phyloP scores from a whole-genome alignment of 2,797 vertebrate genomes.

The Sphaeramia orbicularis region DNA sequence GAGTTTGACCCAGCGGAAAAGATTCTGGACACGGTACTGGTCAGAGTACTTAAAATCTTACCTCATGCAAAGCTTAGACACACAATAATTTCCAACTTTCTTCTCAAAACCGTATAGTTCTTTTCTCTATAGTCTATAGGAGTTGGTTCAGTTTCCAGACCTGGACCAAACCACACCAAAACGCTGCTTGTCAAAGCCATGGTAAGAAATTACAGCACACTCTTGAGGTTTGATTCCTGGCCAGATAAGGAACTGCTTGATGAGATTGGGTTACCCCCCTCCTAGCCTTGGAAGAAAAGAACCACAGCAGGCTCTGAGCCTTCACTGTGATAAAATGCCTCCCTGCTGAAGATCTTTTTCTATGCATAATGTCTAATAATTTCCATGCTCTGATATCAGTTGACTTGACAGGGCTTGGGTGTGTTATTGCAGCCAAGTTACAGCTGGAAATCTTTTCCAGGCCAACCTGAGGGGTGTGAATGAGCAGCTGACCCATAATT shows the following conservation, averaged over 20 bases:
- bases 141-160: conserved; percentile 23
- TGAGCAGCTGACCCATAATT: conserved; percentile 70
- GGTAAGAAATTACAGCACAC: conserved; percentile 61
- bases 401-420: conserved; percentile 61
- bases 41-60: conserved; percentile 48
- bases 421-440: conserved; percentile 66
- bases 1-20: conserved; percentile 36
- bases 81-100: conserved; percentile 35
- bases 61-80: conserved; percentile 48
- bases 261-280: conserved; percentile 58
- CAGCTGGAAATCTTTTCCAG: conserved; percentile 76
- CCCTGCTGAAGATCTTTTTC: conserved; percentile 46
- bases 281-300: conserved; percentile 34
- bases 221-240: conserved; percentile 67
- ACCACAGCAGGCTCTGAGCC: conserved; percentile 48
- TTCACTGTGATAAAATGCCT: conserved; percentile 57
- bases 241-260: conserved; percentile 73
- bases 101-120: conserved; percentile 6
- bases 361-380: conserved; percentile 67
- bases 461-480: conserved; percentile 69
- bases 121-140: conserved; percentile 15
- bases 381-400: conserved; percentile 67
- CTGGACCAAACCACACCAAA: conserved; percentile 37
- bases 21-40: conserved; percentile 36
- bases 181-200: conserved; percentile 55